Evolutionary conservation across 1,140 invertebrate genomes (phyloP), one percentile per base, ranked within the genome.

Genomic region (Himalopsyche phryganea): DNA sequence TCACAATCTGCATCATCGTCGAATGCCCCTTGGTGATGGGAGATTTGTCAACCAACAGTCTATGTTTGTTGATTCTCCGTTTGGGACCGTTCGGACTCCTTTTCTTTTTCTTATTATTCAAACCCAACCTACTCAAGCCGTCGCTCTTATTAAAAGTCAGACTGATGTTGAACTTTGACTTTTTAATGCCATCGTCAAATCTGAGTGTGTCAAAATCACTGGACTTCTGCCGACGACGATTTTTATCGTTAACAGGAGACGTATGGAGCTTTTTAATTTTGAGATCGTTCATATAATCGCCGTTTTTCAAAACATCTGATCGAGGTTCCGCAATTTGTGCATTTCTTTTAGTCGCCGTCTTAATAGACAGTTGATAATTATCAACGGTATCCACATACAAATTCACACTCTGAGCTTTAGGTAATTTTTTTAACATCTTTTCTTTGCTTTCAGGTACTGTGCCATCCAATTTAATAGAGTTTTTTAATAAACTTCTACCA

Each of bases 1-100:
- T 73, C 1, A 79, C 69, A 55, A 80, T 78, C 62, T 78, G 72
- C 68, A 78, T 67, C 42, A 77, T 69, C 32, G 71, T 44, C 4
- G 71, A 28, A 5, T 5, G 23, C 9, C 23, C 61, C 69, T 76
- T 47, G 69, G 7, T 71, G 40, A 47, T 54, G 66, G 1, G 71
- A 71, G 38, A 71, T 9, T 28, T 28, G 9, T 15, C 36, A 23
- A 36, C 52, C 11, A 50, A 28, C 15, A 28, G 4, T 54, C 20
- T 19, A 13, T 28, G 38, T 57, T 6, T 1, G 11, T 18, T 32
- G 13, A 11, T 10, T 50, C 50, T 47, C 56, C 32, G 44, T 18
- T 38, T 57, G 1, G 36, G 28, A 36, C 32, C 44, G 9, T 35
- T 50, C 15, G 46, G 49, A 9, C 19, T 57, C 23, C 20, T 36